These are phyloP conservation scores for Nebria brevicollis DNA, from an alignment of 2,888 invertebrate species.

Conservation along the genomic window DNA sequence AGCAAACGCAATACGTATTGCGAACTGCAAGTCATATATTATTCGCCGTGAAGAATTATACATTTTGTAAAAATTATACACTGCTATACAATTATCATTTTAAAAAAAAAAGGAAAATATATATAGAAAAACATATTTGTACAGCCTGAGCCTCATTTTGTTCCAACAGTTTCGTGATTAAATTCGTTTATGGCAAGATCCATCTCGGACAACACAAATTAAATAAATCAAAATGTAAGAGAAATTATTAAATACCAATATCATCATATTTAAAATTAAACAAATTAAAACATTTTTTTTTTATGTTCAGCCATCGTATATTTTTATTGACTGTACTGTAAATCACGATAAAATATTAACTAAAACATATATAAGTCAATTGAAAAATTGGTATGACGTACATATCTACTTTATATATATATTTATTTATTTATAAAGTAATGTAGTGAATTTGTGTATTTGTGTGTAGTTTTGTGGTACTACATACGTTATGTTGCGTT, in stretches of 20 bases:
- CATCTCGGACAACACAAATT: background rate
- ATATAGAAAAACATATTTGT: slow-evolving; percentile 33
- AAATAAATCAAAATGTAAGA: background rate
- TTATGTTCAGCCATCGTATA: background rate
- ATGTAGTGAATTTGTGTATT: background rate
- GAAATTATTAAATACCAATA: background rate
- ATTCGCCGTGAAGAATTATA: background rate
- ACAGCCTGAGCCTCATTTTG: slow-evolving; percentile 37
- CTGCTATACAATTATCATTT: slow-evolving; percentile 35
- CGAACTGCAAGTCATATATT: slow-evolving; percentile 39
- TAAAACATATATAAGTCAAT: background rate
- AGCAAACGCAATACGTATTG: slow-evolving; percentile 45
- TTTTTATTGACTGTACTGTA: background rate
- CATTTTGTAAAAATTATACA: slow-evolving; percentile 37
- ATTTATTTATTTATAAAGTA: background rate
- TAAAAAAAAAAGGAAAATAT: background rate
- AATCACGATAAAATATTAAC: background rate
- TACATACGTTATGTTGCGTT: background rate
- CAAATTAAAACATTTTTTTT: background rate
- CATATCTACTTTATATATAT: too few species aligned
- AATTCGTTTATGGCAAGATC: background rate
- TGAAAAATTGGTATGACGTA: background rate
- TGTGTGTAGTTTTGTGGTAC: background rate
- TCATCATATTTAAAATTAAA: background rate
- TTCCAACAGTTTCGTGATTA: slow-evolving; percentile 6